Evolutionary conservation across 1,140 invertebrate genomes (phyloP), one percentile per base, ranked within the genome.

Genomic region (Macrostomum lignano): DNA sequence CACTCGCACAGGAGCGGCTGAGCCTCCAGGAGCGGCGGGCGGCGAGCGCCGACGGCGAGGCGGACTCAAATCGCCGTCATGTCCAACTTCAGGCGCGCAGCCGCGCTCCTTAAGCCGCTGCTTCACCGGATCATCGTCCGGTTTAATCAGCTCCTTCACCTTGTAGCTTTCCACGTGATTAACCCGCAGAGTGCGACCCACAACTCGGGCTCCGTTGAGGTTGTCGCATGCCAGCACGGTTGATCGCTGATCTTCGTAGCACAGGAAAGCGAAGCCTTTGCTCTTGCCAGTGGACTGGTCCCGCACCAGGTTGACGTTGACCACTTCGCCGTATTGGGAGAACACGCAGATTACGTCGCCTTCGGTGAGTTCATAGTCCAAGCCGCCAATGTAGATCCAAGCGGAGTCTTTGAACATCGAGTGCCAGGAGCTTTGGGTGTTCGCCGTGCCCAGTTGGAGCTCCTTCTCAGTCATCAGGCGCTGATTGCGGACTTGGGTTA

Each of bases 301-400:
- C 36, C 88, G 58, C 0, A 93, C 66, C 40, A 96, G 60, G 61
- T 98, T 94, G 21, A 96, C 73, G 48, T 96, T 84, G 0, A 91
- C 81, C 32, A 94, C 65, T 68, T 96, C 86, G 17, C 88, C 88
- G 66, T 82, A 91, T 73, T 98, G 88, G 10, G 88, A 98, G 64
- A 98, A 98, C 15, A 96, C 70, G 46, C 76, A 72, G 40, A 98
- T 70, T 11, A 96, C 55, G 62, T 98, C 91, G 31, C 91, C 91
- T 66, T 98, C 91, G 7, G 77, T 78, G 4, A 98, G 63, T 43
- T 81, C 78, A 55, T 74, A 96, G 0, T 81, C 73, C 9, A 96
- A 60, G 7, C 88, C 88, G 21, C 84, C 88, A 43, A 93, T 60
- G 60, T 88, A 96, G 41, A 98, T 70, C 91, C 91, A 98, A 17